Conservation (phyloP, 2,797 vertebrate species). For the Glyptemys insculpta region DNA sequence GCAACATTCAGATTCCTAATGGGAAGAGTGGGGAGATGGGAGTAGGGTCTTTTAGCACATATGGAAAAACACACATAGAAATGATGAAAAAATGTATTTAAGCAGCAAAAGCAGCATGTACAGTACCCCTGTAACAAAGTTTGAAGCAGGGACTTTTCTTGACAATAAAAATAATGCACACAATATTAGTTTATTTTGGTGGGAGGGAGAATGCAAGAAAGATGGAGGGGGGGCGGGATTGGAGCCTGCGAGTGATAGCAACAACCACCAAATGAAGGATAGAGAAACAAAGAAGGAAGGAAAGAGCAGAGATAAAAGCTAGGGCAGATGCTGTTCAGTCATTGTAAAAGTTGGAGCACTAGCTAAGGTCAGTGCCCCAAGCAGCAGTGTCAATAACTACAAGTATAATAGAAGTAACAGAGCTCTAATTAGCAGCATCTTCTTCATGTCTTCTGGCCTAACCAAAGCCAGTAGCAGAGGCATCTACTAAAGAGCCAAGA, state of each 20-base stretch:
- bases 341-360: conserved; percentile 2
- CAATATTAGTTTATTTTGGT: conserved; percentile 29
- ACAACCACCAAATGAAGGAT: background rate
- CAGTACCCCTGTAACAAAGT: conserved; percentile 37
- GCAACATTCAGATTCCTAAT: conserved; percentile 54
- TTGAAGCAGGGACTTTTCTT: conserved; percentile 19
- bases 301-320: conserved; percentile 11
- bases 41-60: conserved; percentile 58
- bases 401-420: background rate
- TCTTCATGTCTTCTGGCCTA: background rate
- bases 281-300: conserved; percentile 20
- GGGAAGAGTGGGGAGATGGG: conserved; percentile 47
- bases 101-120: conserved; percentile 60
- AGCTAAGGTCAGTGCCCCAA: background rate
- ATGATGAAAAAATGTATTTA: conserved; percentile 64
- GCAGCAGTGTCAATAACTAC: background rate
- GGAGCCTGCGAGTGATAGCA: background rate
- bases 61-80: conserved; percentile 72
- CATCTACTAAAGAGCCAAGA: background rate
- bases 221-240: accelerated
- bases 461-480: background rate
- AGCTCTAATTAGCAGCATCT: background rate
- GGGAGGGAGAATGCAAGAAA: conserved; percentile 21
- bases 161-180: conserved; percentile 37
- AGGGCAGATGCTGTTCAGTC: background rate